Evolutionary conservation across 2,797 vertebrate genomes (phyloP), one percentile per base, ranked within the genome.

Genomic region (Pempheris klunzingeri): DNA sequence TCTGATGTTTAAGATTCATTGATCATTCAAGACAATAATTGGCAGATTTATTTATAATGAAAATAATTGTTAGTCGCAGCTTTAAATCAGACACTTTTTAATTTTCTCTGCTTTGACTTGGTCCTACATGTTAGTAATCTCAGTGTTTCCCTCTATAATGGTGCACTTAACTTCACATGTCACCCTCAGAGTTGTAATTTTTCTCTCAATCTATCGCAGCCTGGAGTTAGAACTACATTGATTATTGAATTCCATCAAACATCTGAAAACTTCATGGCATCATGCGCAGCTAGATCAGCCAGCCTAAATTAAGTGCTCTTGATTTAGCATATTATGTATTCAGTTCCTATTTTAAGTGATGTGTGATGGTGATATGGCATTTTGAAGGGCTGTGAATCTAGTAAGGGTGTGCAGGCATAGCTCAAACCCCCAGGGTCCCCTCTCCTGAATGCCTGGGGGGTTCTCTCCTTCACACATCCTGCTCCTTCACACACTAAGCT

Each of bases 391-490:
- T 90, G 85, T 74, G 77, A 86, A 83, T 80, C 77, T 76, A 87
- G 82, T 24, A 46, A 72, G 68, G 46, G 75, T 90, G 78, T 87
- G 78, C 74, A 69, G 58, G 85, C 74, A 43, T 49, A 69, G 73
- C 81, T 77, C 60, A 85, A 89, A 81, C 78, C 91, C 90, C 88
- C 54, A 71, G 87, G 75, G 90, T 81, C 78, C 63, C 84, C 75
- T 87, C 69, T 84, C 43, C 58, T 82, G 58, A 86, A 81, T 26
- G 82, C 92, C 88, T 80, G 61, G 83, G 86, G 89, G 87, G 52
- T 65, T 83, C 81, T 88, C 71, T 82, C 60, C 81, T 87, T 84
- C 83, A 90, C 87, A 88, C 86, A 91, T 66, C 68, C 80, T 82
- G 77, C 85, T 83, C 68, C 80, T 83, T 83, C 84, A 87, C 88